Evolutionary conservation across 2,888 invertebrate genomes (phyloP).

Genomic region (Synanthedon formicaeformis): DNA sequence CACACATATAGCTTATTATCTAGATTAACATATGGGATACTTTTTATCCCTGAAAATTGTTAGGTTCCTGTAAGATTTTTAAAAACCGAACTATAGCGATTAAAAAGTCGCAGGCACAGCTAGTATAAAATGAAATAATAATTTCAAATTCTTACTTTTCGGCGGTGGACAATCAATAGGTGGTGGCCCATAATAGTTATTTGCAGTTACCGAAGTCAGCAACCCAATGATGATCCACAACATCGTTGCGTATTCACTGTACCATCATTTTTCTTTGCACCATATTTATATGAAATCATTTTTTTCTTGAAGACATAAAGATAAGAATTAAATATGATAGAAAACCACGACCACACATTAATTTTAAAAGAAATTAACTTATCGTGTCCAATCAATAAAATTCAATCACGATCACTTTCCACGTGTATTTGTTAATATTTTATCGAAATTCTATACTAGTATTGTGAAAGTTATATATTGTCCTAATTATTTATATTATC

Average conservation of each 20-base stretch:
- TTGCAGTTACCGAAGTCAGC: neutral
- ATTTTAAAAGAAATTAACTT: neutral
- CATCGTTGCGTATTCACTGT: neutral
- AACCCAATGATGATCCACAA: neutral
- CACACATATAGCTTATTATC: no score
- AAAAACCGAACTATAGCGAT: no score
- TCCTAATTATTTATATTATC: no score
- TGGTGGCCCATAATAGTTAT: neutral
- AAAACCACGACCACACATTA: neutral
- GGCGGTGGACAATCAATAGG: neutral
- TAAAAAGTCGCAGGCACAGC: no score
- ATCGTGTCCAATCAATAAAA: neutral
- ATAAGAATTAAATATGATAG: neutral
- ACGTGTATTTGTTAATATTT: neutral
- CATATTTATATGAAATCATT: neutral
- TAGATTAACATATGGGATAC: no score
- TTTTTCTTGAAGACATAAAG: neutral
- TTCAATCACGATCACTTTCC: neutral
- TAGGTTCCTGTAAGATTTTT: no score
- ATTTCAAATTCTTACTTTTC: neutral
- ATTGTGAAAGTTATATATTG: no score
- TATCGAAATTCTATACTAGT: no score
- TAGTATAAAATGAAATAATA: neutral
- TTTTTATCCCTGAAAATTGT: no score
- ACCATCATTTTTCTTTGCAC: neutral